Evolutionary conservation across 2,113 vertebrate species (phyloP).

Genomic region (Argyrosomus japonicus): DNA sequence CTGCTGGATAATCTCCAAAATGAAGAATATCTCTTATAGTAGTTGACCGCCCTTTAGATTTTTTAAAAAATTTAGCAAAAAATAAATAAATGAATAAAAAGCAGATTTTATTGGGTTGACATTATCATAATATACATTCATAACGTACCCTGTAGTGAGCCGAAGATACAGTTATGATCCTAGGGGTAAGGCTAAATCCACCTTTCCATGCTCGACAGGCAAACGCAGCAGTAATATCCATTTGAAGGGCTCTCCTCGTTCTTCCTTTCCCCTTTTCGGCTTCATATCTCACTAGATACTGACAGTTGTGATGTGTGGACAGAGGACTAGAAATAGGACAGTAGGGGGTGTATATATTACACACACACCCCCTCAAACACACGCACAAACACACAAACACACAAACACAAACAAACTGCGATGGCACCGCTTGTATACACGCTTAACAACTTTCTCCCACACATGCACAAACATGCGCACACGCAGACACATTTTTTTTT

Average conservation of each 20-base stretch:
- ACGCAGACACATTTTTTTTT: constrained; percentile 20
- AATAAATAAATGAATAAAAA: background rate
- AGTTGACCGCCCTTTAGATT: background rate
- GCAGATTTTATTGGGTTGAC: background rate
- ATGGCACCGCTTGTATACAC: constrained; percentile 45
- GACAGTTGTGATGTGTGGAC: constrained; percentile 77
- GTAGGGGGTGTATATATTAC: constrained; percentile 72
- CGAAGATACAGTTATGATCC: constrained; percentile 55
- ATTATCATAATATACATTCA: constrained; percentile 37
- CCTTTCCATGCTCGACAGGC: constrained; percentile 35
- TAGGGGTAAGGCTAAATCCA: constrained; percentile 52
- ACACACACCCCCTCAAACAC: constrained; percentile 42
- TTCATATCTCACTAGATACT: constrained; percentile 69
- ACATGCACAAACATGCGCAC: constrained; percentile 24
- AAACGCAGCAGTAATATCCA: constrained; percentile 65
- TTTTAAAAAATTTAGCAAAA: background rate
- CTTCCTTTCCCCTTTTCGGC: constrained; percentile 48
- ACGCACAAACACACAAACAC: constrained; percentile 53
- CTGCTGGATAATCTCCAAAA: background rate
- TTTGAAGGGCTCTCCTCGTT: constrained; percentile 28
- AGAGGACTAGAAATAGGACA: constrained; percentile 72
- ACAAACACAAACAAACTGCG: constrained; percentile 68
- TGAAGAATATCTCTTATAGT: background rate
- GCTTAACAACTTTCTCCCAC: constrained; percentile 56
- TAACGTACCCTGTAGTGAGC: constrained; percentile 68